Conservation (phyloP, 2,888 invertebrate species). For the Eristalis intricaria region DNA sequence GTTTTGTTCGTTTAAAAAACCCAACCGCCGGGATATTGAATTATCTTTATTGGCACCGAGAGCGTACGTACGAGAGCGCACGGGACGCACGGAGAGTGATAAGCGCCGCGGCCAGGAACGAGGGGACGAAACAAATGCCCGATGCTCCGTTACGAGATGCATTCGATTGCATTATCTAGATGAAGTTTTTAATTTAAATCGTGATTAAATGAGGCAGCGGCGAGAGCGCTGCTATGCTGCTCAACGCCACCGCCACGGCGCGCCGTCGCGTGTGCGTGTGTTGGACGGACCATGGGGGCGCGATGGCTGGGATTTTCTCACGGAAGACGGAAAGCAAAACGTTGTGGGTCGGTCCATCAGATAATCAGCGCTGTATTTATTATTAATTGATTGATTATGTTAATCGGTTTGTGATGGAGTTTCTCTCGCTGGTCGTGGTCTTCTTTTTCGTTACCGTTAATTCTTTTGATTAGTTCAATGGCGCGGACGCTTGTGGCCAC, state of each 20-base stretch:
- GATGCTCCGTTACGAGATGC: constrained; percentile 58
- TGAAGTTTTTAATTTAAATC: constrained; percentile 72
- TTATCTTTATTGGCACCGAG: constrained; percentile 71
- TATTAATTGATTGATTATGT: constrained; percentile 72
- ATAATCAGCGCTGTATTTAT: constrained; percentile 68
- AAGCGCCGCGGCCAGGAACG: constrained; percentile 46
- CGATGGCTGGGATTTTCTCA: constrained; percentile 47
- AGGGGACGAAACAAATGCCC: constrained; percentile 20
- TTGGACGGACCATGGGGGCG: not conserved
- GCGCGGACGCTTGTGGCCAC: constrained; percentile 22
- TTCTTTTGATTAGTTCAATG: constrained; percentile 60
- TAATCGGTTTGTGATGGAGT: constrained; percentile 69
- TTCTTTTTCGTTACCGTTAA: constrained; percentile 18
- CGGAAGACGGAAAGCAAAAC: constrained; percentile 39
- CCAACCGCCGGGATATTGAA: constrained; percentile 66
- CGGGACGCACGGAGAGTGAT: constrained; percentile 23
- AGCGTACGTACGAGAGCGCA: not conserved
- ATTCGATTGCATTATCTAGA: constrained; percentile 72
- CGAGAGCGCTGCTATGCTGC: not conserved
- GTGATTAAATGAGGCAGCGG: constrained; percentile 66
- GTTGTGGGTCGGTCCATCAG: constrained; percentile 41
- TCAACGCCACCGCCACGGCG: not conserved
- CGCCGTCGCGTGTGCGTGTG: not conserved
- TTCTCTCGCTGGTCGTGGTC: constrained; percentile 12
- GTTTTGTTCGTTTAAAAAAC: constrained; percentile 63